Conservation (phyloP, 64 coral and sea anemone species). For the Stichodactyla helianthus region DNA sequence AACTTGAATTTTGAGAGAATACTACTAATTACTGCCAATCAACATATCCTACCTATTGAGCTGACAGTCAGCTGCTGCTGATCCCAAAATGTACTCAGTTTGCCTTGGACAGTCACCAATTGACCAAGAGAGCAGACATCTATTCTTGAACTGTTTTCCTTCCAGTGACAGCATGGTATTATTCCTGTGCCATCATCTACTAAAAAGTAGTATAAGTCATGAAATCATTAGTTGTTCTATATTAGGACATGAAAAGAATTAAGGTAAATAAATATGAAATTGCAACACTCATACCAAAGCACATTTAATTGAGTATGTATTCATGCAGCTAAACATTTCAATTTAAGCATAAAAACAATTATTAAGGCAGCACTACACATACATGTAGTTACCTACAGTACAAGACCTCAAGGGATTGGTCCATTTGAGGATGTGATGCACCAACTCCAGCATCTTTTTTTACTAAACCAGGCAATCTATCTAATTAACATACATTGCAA, state of each 20-base stretch:
- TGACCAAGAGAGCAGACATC: constrained; percentile 55
- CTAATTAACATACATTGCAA: too few relatives aligned
- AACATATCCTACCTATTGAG: constrained; percentile 36
- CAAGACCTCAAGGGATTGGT: too few relatives aligned
- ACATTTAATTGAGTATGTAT: too few relatives aligned
- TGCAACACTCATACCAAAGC: too few relatives aligned
- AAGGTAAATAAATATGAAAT: background rate
- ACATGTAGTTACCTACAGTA: too few relatives aligned
- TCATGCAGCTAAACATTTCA: too few relatives aligned
- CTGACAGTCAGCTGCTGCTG: constrained; percentile 72
- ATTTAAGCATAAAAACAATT: too few relatives aligned
- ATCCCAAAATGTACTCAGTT: constrained; percentile 58
- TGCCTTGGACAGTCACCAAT: constrained; percentile 76
- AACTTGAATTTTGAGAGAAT: too few relatives aligned
- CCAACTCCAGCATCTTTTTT: too few relatives aligned
- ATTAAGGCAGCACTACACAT: too few relatives aligned
- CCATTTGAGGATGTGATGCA: too few relatives aligned
- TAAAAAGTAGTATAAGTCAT: background rate
- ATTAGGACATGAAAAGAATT: background rate
- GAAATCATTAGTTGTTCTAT: background rate
- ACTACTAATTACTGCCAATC: background rate
- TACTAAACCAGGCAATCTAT: too few relatives aligned
- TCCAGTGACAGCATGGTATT: constrained; percentile 80
- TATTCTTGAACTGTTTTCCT: background rate
- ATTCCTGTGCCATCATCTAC: constrained; percentile 91